phyloP scores from a whole-genome alignment of 1,140 invertebrate species.

The Hermetia illucens region DNA sequence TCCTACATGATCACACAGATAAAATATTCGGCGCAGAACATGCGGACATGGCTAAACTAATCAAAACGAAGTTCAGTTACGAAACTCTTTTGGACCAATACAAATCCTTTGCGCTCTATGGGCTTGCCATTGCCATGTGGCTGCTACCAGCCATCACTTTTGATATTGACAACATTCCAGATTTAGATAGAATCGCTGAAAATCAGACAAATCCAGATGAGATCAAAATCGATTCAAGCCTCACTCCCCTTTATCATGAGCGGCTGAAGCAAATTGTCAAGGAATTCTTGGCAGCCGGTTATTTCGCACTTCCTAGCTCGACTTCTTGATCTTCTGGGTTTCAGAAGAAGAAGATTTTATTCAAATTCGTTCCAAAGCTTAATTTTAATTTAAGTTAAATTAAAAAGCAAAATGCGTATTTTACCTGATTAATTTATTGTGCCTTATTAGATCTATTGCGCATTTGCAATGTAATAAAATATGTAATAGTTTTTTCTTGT shows the following conservation, averaged over 20 bases:
- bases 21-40: constrained; percentile 10
- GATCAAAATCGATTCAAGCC: constrained; percentile 22
- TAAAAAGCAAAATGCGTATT: too few species aligned
- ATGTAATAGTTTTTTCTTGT: too few species aligned
- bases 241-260: constrained; percentile 24
- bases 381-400: too few species aligned
- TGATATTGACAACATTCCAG: constrained; percentile 23
- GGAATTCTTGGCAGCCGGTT: too few species aligned
- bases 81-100: constrained; percentile 21
- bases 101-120: constrained; percentile 21
- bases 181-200: constrained; percentile 26
- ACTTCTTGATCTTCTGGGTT: too few species aligned
- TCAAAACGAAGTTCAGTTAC: constrained; percentile 17
- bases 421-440: too few species aligned
- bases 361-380: too few species aligned
- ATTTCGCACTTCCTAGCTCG: too few species aligned
- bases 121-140: constrained; percentile 26
- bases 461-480: too few species aligned
- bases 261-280: constrained; percentile 21
- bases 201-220: constrained; percentile 17
- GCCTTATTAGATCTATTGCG: too few species aligned
- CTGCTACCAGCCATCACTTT: constrained; percentile 27
- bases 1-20: constrained; percentile 13
- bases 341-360: too few species aligned
- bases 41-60: constrained; percentile 9